Evolutionary conservation across 2,888 invertebrate species (phyloP).

Genomic region (Fissipunctia ypsillon): DNA sequence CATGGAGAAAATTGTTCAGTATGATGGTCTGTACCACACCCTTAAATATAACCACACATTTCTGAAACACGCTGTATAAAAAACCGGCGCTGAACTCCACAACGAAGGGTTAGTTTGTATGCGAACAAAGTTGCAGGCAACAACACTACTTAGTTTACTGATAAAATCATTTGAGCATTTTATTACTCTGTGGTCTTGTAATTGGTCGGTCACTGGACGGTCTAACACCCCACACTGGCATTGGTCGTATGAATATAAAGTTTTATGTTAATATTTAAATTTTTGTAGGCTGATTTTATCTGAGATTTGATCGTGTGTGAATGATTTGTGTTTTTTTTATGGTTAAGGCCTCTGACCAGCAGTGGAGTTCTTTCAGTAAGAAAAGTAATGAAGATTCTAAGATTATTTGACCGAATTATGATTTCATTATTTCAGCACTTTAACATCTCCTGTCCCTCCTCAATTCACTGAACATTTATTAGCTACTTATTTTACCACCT

Average conservation of each 20-base stretch:
- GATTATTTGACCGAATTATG: too few species aligned
- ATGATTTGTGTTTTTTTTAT: constrained; percentile 15
- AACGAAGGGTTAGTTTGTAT: constrained; percentile 8
- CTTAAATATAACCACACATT: too few species aligned
- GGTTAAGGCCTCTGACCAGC: neutral
- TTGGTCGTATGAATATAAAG: constrained; percentile 44
- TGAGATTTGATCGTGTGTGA: constrained; percentile 25
- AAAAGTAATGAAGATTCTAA: neutral
- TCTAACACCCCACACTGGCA: constrained; percentile 41
- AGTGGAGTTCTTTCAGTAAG: neutral
- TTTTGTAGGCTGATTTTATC: constrained; percentile 35
- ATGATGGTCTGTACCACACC: too few species aligned
- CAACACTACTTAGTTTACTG: constrained; percentile 39
- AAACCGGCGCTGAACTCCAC: too few species aligned
- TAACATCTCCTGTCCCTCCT: too few species aligned
- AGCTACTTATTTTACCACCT: too few species aligned
- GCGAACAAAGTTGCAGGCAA: neutral
- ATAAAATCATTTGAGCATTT: constrained; percentile 70
- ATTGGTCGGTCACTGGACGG: constrained; percentile 70
- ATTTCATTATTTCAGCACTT: too few species aligned
- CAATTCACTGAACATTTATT: too few species aligned
- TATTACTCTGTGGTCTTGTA: constrained; percentile 74
- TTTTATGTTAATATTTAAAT: constrained; percentile 23
- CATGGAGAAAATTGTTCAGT: too few species aligned
- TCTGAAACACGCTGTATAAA: too few species aligned